Base-by-base conservation (phyloP, 2,888 invertebrate genomes). In the Tuberolachnus salignus region DNA sequence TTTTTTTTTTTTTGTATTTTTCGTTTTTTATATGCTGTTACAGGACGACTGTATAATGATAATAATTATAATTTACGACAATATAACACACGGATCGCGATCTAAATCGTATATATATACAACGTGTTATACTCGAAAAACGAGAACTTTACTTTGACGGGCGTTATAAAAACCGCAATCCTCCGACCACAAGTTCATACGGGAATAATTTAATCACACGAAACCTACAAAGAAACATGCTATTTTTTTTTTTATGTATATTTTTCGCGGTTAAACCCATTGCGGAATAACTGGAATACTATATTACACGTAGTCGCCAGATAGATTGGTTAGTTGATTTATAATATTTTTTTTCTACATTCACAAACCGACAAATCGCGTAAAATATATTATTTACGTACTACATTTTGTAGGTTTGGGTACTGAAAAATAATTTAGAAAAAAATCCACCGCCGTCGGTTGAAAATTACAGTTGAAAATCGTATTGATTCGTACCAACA, bases 141-240 rank as follows among this genome's bases (percentile, higher is more conserved):
- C 61, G 3, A 19, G 34, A 10, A 19, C 14, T 49, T 61, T 34
- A n/a, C n/a, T n/a, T n/a, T n/a, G n/a, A n/a, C n/a, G 46, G n/a
- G 26, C 19, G 10, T 44, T 19, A 14, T 61, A 49, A 61, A 72
- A 72, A 72, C 72, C 72, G 1, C 72, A 72, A 71, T 23, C 59
- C 34, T 34, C 3, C 6, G 6, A 61, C 72, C 49, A 49, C 26
- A 72, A 61, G 61, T 49, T 59, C 49, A 34, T 49, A 61, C 19
- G 44, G 1, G 19, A 72, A 34, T 72, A 49, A 72, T 61, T 49
- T 61, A 72, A 61, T 72, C 59, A 19, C 34, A 26, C 46, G 23
- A 13, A 59, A 59, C n/a, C 23, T 13, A 71, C 23, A 42, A 53
- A 49, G n/a, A 49, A 46, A 59, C 3, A 14, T 3, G 34, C 34